Evolutionary conservation across 2,113 vertebrate species (phyloP).

Genomic region (Rousettus leschenaultii): DNA sequence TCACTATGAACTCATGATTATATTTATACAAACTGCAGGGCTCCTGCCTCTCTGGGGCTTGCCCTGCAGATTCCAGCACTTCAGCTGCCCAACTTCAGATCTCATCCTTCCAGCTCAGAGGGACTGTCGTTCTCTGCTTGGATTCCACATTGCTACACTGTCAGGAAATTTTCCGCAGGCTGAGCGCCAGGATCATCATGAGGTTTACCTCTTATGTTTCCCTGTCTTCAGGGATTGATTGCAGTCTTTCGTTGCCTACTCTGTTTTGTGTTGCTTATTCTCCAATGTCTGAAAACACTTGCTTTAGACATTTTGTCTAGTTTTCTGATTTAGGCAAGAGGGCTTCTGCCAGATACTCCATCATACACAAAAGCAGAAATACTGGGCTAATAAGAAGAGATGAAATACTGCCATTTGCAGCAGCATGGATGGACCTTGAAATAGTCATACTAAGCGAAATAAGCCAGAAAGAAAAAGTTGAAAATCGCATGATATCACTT

Average conservation of each 20-base stretch:
- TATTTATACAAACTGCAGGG: background rate
- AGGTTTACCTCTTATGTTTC: background rate
- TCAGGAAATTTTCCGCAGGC: background rate
- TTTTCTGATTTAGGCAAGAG: background rate
- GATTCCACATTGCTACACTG: background rate
- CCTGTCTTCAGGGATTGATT: background rate
- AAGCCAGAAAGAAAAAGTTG: no score
- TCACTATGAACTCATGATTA: background rate
- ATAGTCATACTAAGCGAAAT: no score
- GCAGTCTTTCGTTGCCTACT: background rate
- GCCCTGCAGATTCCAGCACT: background rate
- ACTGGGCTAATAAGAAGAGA: no score
- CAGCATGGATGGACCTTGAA: no score
- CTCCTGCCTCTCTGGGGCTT: background rate
- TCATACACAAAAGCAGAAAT: background rate
- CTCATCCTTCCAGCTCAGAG: background rate
- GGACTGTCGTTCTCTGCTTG: background rate
- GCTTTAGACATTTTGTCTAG: background rate
- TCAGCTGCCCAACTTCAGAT: background rate
- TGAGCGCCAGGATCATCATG: background rate
- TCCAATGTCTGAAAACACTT: background rate
- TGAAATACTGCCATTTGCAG: no score
- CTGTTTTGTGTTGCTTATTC: background rate
- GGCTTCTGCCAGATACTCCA: background rate
- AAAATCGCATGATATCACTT: no score